Conservation (phyloP, 2,797 vertebrate genomes). For the Danio jaintianensis region DNA sequence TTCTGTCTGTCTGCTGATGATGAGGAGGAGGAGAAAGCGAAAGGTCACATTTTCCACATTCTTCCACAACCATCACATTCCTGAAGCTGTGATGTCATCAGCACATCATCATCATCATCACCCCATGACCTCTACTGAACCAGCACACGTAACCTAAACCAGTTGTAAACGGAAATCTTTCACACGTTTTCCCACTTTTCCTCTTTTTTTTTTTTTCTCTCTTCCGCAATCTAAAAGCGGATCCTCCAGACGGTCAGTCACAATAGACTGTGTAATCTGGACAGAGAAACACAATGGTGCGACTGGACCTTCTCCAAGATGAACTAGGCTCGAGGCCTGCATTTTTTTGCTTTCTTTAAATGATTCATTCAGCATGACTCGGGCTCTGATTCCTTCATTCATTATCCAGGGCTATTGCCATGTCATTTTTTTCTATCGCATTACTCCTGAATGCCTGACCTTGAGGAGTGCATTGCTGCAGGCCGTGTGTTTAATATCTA, state of each 20-base stretch:
- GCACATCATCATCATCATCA: not conserved
- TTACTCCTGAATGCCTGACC: not conserved
- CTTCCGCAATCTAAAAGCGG: constrained; percentile 12
- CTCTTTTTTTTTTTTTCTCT: not conserved
- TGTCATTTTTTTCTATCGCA: not conserved
- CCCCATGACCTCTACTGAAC: not conserved
- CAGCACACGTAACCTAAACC: not conserved
- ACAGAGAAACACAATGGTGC: constrained; percentile 10
- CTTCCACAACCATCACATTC: constrained; percentile 43
- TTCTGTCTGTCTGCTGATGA: not conserved
- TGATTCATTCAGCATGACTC: constrained; percentile 8
- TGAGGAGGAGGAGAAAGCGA: constrained; percentile 19
- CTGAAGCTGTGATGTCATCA: not conserved
- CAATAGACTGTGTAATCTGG: constrained; percentile 14
- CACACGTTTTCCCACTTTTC: not conserved
- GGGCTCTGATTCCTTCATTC: not conserved
- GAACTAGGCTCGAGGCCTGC: not conserved
- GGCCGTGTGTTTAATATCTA: not conserved
- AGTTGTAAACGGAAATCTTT: not conserved
- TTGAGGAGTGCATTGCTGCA: not conserved
- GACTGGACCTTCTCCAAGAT: constrained; percentile 6
- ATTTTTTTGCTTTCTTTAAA: constrained; percentile 21
- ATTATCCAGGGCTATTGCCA: not conserved
- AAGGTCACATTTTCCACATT: constrained; percentile 47
- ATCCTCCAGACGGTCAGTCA: constrained; percentile 10